These are phyloP conservation scores for Sycophaga agraensis DNA, from an alignment of 1,140 invertebrate species.

Conservation along the genomic window DNA sequence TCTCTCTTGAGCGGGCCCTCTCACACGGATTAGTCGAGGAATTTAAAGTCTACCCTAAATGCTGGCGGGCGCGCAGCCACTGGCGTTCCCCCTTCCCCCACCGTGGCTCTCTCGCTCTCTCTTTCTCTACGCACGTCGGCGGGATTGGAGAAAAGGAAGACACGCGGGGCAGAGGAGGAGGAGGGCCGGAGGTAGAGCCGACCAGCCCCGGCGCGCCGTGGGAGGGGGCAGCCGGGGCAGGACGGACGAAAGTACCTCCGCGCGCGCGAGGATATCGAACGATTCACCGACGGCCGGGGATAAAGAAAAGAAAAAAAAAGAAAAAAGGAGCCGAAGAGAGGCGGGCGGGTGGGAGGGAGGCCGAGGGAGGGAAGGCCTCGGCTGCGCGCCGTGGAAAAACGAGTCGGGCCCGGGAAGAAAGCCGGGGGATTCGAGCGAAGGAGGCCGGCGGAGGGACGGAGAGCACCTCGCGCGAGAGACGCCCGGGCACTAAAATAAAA, in stretches of 20 bases:
- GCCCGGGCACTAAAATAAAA: slow-evolving; percentile 44
- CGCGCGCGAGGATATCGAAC: slow-evolving; percentile 23
- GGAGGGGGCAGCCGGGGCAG: background rate
- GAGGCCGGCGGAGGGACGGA: slow-evolving; percentile 20
- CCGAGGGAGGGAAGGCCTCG: slow-evolving; percentile 6
- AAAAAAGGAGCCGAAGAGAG: slow-evolving; percentile 14
- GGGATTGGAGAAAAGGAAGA: slow-evolving; percentile 27
- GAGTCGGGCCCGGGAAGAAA: slow-evolving; percentile 18
- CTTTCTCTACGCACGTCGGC: slow-evolving; percentile 1
- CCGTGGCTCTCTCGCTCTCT: background rate
- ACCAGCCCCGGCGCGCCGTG: background rate
- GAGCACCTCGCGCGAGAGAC: slow-evolving; percentile 31
- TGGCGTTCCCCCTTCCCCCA: background rate
- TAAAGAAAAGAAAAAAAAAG: slow-evolving; percentile 12
- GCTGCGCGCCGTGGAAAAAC: slow-evolving; percentile 26
- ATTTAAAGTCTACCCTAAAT: slow-evolving; percentile 28
- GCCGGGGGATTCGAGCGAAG: slow-evolving; percentile 15
- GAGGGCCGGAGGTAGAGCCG: too few species aligned
- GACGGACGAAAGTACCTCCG: background rate
- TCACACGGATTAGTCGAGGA: slow-evolving; percentile 28
- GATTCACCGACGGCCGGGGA: slow-evolving; percentile 26
- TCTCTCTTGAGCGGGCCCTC: background rate
- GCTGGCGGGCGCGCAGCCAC: background rate
- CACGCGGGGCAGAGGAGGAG: background rate
- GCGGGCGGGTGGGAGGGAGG: slow-evolving; percentile 4